Evolutionary conservation across 2,113 vertebrate genomes (phyloP).

Genomic region (Eira barbara): DNA sequence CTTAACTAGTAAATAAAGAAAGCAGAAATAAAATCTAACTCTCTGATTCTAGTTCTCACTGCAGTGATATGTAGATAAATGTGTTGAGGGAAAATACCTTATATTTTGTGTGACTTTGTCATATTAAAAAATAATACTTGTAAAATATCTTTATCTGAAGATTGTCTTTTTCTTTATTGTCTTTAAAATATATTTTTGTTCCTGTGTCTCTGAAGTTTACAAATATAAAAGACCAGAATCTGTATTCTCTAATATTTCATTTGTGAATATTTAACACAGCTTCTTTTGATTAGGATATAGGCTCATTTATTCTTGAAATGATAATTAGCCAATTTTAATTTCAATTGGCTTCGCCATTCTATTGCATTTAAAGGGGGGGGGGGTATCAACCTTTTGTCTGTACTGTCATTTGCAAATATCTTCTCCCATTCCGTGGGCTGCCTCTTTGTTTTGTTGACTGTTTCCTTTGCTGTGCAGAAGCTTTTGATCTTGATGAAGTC

Average conservation of each 20-base stretch:
- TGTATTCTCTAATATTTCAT: conserved; percentile 33
- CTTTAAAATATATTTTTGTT: not conserved
- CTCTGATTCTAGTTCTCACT: not conserved
- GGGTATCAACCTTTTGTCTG: too few species aligned
- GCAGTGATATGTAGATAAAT: not conserved
- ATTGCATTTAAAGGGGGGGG: not conserved
- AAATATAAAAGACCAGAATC: not conserved
- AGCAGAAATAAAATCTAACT: not conserved
- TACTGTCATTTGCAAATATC: too few species aligned
- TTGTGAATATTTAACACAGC: conserved; percentile 24
- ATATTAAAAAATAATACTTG: conserved; percentile 13
- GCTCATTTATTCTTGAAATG: conserved; percentile 33
- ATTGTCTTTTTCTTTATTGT: not conserved
- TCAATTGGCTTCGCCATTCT: conserved; percentile 17
- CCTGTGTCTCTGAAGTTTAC: not conserved
- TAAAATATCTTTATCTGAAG: conserved; percentile 23
- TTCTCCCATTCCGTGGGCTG: too few species aligned
- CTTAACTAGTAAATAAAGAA: not conserved
- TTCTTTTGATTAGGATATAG: conserved; percentile 11
- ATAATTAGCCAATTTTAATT: conserved; percentile 17
- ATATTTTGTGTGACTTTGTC: not conserved
- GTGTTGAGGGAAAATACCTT: not conserved
- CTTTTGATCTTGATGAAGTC: too few species aligned
- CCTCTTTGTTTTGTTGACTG: too few species aligned
- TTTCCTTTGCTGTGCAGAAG: too few species aligned